A percentile compares a stretch with the other conserved stretches of the same genome.
These are phyloP conservation scores for Periophthalmus magnuspinnatus DNA, from an alignment of 2,797 vertebrate species.

Conservation along the genomic window DNA sequence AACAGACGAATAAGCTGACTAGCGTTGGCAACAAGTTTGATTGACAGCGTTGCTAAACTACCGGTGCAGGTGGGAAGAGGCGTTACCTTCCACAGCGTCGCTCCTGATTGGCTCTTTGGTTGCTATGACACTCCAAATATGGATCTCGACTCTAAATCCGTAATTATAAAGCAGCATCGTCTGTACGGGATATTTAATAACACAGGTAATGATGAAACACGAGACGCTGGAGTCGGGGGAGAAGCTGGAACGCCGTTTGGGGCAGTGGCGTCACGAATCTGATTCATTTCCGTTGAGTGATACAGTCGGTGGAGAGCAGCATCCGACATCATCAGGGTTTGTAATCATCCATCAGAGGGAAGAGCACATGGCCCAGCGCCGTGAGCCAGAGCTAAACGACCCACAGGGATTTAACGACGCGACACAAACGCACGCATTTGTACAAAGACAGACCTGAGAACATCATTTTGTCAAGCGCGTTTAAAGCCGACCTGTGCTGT, in stretches of 20 bases:
- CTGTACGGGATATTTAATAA: too few species aligned
- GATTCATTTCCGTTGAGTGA: conserved; percentile 46
- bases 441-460: not conserved
- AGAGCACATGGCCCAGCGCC: not conserved
- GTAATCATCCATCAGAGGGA: conserved; percentile 18
- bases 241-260: conserved; percentile 13
- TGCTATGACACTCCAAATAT: too few species aligned
- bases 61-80: too few species aligned
- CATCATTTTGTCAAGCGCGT: not conserved
- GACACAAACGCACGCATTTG: not conserved
- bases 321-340: conserved; percentile 32
- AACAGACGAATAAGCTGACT: too few species aligned
- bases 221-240: conserved; percentile 30
- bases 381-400: not conserved
- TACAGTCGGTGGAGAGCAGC: conserved; percentile 23
- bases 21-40: too few species aligned
- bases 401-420: not conserved
- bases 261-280: conserved; percentile 40
- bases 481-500: too few species aligned
- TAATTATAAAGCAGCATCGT: too few species aligned
- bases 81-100: too few species aligned
- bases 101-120: too few species aligned
- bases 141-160: too few species aligned
- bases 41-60: too few species aligned
- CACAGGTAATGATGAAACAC: conserved; percentile 15